Evolutionary conservation across 2,113 vertebrate genomes (phyloP), one percentile per base, ranked within the genome.

Genomic region (Chlamydotis undulata): DNA sequence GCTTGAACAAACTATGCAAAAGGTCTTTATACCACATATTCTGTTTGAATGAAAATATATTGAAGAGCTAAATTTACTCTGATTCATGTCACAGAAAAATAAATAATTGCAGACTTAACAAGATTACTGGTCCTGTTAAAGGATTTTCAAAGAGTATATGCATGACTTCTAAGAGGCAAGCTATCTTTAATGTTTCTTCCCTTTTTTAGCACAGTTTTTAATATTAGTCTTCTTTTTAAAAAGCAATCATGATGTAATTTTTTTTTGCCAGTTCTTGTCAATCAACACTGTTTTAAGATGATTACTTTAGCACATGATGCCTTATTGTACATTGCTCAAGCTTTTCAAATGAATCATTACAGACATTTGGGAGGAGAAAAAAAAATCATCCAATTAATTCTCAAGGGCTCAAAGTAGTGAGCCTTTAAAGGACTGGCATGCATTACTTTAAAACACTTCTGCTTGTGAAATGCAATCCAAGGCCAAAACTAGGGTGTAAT

Each of bases 361-460:
- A 71, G 47, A 70, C 12, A 45, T 67, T 65, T 78, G 64, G 22
- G 26, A 73, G 17, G 11, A 77, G 25, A 53, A 71, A 59, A 79
- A 49, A 52, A 61, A 28, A 17, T 8, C 33, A 25, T 52, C 69
- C 86, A 83, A 65, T 82, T 88, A 74, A 83, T 52, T 83, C 21
- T 83, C 26, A n/a, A 81, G 89, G 67, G 80, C 21, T 83, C 26
- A n/a, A 83, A 90, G 67, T 37, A 80, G 29, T 5, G 5, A 90
- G 13, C 24, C 26, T 86, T 86, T 83, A 68, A 88, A 68, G 33
- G 37, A 78, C 19, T 64, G 25, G 6, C 18, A 57, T 29, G 33
- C 78, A 68, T 87, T 73, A 52, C 53, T 93, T 89, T 43, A 94
- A 89, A 93, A 84, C 60, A 63, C 6, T 68, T 92, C 41, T 90